These are phyloP conservation scores for Cladorhizidae sp. DNA, from an alignment of 37 sponge, comb jelly and placozoan species.

Conservation along the genomic window DNA sequence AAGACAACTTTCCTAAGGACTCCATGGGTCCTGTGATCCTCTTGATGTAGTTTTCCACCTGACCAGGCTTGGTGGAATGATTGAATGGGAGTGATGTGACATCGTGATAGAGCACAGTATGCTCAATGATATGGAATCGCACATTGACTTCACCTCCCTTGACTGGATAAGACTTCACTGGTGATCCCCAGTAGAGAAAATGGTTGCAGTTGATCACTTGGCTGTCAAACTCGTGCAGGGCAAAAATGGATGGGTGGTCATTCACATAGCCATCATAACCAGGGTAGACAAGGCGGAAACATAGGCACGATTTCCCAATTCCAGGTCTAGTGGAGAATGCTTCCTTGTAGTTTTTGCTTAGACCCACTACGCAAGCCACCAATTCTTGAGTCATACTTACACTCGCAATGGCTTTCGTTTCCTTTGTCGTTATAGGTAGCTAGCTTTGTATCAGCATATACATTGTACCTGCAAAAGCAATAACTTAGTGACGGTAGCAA, in stretches of 20 bases:
- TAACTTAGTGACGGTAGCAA: too few species aligned
- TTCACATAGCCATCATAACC: constrained; percentile 49
- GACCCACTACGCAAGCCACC: constrained; percentile 52
- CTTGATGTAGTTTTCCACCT: constrained; percentile 34
- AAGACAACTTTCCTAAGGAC: constrained; percentile 58
- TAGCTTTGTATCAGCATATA: too few species aligned
- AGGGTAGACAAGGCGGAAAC: constrained; percentile 68
- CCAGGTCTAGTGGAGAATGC: constrained; percentile 23
- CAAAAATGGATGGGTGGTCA: constrained; percentile 59
- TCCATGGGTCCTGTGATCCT: constrained; percentile 19
- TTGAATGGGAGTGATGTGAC: constrained; percentile 47
- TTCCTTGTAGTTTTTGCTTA: constrained; percentile 9
- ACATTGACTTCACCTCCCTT: not conserved
- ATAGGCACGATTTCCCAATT: constrained; percentile 74
- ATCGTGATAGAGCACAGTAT: constrained; percentile 72
- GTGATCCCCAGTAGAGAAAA: constrained; percentile 72
- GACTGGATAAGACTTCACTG: not conserved
- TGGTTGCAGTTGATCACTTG: constrained; percentile 39
- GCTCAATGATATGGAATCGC: constrained; percentile 59
- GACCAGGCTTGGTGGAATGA: not conserved
- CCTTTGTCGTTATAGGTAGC: too few species aligned
- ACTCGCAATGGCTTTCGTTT: too few species aligned
- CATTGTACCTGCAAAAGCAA: too few species aligned
- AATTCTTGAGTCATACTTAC: not conserved
- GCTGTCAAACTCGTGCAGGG: constrained; percentile 68